Evolutionary conservation across 1,140 invertebrate genomes (phyloP), one percentile per base, ranked within the genome.

Genomic region (Ceratoteleas bidentatus): DNA sequence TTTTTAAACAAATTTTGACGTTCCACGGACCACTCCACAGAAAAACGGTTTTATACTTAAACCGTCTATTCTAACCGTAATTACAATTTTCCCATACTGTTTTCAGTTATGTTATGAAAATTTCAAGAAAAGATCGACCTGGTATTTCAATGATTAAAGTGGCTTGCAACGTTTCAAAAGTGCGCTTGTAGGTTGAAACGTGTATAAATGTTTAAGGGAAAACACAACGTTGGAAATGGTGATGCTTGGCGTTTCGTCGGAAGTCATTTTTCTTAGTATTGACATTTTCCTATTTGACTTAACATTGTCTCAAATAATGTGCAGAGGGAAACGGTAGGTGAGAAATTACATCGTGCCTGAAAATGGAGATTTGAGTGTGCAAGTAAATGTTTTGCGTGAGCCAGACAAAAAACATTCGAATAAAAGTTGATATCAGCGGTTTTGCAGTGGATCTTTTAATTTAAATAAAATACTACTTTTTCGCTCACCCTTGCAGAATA

Each of bases 221-320:
- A 58, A 69, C 13, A 68, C 64, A 57, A 57, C 16, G 45, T 69
- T 50, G 38, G 53, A 49, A 58, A 69, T 11, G 32, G 56, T 40
- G 56, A 54, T 54, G 24, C 16, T 38, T 33, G 16, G 15, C 36
- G 61, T 36, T 61, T 54, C 7, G 57, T 45, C 13, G 53, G 5
- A 54, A 72, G 49, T 72, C 56, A 72, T 73, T 73, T 73, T 73
- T 64, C 69, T 73, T 73, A 5, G 33, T 56, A 73, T 73, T 56
- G 58, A 73, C 69, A 73, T 62, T 73, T 58, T 38, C 14, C 40
- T 73, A 56, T 54, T 64, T 73, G 69, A 64, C 58, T 64, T 56
- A 62, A 73, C 60, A 73, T 73, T 64, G 60, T 64, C 43, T 73
- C 40, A 57, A 64, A 73, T 73, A 64, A 73, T 57, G 70, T 57